Evolutionary conservation across 2,113 vertebrate species (phyloP), one percentile per base, ranked within the genome.

Genomic region (Colossoma macropomum): DNA sequence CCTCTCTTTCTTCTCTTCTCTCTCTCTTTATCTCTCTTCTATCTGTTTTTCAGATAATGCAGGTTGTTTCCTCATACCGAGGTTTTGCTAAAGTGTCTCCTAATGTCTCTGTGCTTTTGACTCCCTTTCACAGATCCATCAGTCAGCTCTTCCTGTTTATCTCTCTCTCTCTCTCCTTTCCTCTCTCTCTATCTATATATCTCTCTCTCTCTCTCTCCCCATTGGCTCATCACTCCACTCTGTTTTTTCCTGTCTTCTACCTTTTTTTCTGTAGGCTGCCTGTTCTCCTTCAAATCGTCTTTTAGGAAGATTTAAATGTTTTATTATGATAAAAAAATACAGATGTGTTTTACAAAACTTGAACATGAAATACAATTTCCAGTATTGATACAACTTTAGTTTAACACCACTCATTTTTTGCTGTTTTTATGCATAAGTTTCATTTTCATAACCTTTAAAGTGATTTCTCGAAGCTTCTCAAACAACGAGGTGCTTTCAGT

Each of bases 91-190:
- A 84, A 59, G 68, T 32, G 23, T 77, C 27, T 71, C 74, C 63
- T 80, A 75, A 80, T 62, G 34, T 84, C 56, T 79, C 59, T 87
- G 68, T 78, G 70, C 81, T 75, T 75, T 41, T 84, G 72, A 82
- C 75, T 79, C 28, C 59, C 56, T 81, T 84, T 70, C 86, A 85
- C 86, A 87, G 86, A 82, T 84, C 63, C 28, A 50, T 82, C 79
- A 45, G 17, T 84, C 79, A 83, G 50, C 38, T 80, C 75, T 86
- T 75, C 82, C 80, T 69, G 30, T 79, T 72, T 45, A 62, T 72
- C 11, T 50, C 10, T 82, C n/a, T 82, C 23, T 38, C 25, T 27
- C 68, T 19, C 50, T 77, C 38, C 77, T 21, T 75, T 74, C 45
- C 13, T 23, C 76, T 74, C 70, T 75, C 50, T 68, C 30, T 45